Conservation (phyloP, 2,113 vertebrate genomes). For the Taurulus bubalis region DNA sequence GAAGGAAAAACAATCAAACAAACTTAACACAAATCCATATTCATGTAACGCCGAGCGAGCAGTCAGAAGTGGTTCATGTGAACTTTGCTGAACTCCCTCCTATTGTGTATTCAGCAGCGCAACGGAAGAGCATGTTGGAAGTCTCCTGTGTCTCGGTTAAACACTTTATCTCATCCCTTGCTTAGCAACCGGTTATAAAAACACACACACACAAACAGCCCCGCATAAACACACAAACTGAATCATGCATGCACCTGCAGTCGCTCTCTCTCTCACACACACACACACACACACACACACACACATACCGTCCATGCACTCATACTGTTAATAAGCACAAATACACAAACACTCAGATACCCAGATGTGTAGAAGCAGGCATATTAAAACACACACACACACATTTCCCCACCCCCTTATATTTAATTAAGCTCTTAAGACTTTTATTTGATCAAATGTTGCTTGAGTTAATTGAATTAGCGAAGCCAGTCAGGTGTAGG, state of each 20-base stretch:
- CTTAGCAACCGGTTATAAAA: conserved; percentile 74
- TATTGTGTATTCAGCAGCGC: conserved; percentile 70
- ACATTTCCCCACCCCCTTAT: conserved; percentile 19
- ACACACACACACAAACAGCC: conserved; percentile 61
- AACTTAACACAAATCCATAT: conserved; percentile 61
- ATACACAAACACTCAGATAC: conserved; percentile 20
- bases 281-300: background rate
- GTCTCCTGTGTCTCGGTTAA: conserved; percentile 72
- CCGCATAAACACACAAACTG: conserved; percentile 51
- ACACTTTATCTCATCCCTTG: conserved; percentile 76
- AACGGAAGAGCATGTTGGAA: conserved; percentile 61
- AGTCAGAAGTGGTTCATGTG: conserved; percentile 63
- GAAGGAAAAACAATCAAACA: conserved; percentile 14
- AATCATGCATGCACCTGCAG: conserved; percentile 58
- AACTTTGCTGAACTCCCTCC: conserved; percentile 70
- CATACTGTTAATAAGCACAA: background rate
- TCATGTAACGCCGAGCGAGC: conserved; percentile 51
- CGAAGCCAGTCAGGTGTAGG: conserved; percentile 46
- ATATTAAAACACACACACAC: conserved; percentile 17
- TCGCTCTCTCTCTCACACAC: background rate
- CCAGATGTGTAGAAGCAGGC: conserved; percentile 39
- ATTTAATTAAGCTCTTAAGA: conserved; percentile 65
- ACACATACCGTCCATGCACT: background rate
- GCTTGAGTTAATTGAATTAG: conserved; percentile 63
- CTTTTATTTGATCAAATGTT: conserved; percentile 70